Evolutionary conservation across 2,113 vertebrate genomes (phyloP).

Genomic region (Alosa alosa): DNA sequence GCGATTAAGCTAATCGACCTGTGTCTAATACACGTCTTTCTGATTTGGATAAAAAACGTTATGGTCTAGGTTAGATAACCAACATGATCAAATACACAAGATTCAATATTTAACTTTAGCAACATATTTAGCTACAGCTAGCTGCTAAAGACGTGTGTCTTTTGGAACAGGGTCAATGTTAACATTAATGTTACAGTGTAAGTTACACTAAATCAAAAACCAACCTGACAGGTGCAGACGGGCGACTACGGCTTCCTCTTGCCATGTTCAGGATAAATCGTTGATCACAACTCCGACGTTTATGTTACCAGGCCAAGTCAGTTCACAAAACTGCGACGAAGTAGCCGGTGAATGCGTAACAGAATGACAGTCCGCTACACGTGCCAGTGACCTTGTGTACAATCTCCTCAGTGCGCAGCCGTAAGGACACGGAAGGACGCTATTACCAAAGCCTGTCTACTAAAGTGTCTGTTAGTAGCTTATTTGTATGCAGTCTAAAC

Average conservation of each 20-base stretch:
- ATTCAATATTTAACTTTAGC: background rate
- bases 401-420: background rate
- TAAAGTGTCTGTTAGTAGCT: background rate
- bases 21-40: background rate
- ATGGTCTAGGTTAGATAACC: background rate
- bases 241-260: conserved; percentile 58
- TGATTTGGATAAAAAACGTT: background rate
- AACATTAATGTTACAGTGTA: background rate
- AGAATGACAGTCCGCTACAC: conserved; percentile 30
- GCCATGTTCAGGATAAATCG: conserved; percentile 40
- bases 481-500: background rate
- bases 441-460: background rate
- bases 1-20: background rate
- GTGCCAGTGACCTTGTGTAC: conserved; percentile 51
- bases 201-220: background rate
- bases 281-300: background rate
- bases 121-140: background rate
- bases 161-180: background rate
- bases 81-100: background rate
- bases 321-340: background rate
- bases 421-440: background rate
- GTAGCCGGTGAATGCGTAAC: conserved; percentile 17
- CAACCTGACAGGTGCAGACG: conserved; percentile 52
- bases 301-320: background rate
- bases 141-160: background rate